A percentile compares a stretch with the other conserved stretches of the same genome.
These are phyloP conservation scores for Lasiurus cinereus DNA, from an alignment of 2,113 vertebrate species.

Conservation along the genomic window DNA sequence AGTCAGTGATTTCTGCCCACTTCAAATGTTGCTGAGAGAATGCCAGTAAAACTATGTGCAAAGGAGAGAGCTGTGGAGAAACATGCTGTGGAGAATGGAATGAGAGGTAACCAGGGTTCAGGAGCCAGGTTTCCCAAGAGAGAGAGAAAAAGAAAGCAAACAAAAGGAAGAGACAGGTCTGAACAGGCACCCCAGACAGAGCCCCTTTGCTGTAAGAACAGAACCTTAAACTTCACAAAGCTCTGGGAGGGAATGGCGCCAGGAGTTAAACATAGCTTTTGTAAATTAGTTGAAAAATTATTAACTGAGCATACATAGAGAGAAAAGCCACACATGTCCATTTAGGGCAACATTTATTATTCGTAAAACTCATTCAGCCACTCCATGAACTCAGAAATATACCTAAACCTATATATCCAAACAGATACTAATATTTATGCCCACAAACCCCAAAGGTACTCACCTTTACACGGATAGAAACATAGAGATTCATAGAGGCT, in stretches of 20 bases:
- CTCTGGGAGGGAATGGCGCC: constrained; percentile 29
- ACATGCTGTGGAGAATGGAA: constrained; percentile 54
- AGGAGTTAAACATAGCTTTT: constrained; percentile 61
- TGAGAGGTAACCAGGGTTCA: constrained; percentile 69
- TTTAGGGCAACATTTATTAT: constrained; percentile 23
- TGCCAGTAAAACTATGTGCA: constrained; percentile 70
- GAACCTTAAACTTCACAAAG: constrained; percentile 64
- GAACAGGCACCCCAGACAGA: constrained; percentile 67
- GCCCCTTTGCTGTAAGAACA: constrained; percentile 67
- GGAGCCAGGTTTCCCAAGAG: constrained; percentile 73
- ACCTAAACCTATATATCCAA: constrained; percentile 18
- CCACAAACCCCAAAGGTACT: neutral
- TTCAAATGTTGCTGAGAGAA: constrained; percentile 50
- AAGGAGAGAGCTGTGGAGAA: constrained; percentile 58
- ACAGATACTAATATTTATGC: neutral
- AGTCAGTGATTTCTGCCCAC: constrained; percentile 58
- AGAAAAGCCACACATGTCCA: constrained; percentile 3
- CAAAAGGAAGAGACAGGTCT: constrained; percentile 74
- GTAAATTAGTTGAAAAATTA: constrained; percentile 60
- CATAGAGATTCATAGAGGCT: neutral
- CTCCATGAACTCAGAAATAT: constrained; percentile 16
- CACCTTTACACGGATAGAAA: neutral
- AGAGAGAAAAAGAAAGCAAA: constrained; percentile 77
- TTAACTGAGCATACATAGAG: constrained; percentile 45
- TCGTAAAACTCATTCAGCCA: constrained; percentile 48